Percentiles rank a stretch among this genome's conserved stretches.
These are phyloP conservation scores for Caenorhabditis afra DNA, from an alignment of 2,888 invertebrate genomes.

Conservation along the genomic window DNA sequence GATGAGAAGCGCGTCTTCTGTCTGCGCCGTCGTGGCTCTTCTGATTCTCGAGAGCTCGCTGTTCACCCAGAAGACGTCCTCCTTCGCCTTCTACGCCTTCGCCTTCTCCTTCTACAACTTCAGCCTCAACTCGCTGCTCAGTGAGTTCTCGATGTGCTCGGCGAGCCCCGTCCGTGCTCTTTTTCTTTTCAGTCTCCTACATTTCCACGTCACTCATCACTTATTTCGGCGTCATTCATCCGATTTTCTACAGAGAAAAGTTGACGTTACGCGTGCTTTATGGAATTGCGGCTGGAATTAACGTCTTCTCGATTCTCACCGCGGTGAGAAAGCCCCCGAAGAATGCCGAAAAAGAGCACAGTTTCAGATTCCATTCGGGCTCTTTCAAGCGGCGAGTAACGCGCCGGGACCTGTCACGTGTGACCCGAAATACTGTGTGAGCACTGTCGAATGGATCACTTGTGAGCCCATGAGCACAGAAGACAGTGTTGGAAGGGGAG, in stretches of 20 bases:
- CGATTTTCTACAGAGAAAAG: slow-evolving; percentile 9
- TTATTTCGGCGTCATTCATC: slow-evolving; percentile 36
- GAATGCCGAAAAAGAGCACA: neutral
- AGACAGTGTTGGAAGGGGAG: too few species aligned
- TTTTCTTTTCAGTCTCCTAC: slow-evolving; percentile 24
- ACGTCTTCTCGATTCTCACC: neutral
- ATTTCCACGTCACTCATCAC: slow-evolving; percentile 32
- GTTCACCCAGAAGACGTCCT: neutral
- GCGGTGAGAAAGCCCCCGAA: slow-evolving; percentile 9
- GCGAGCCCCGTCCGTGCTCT: neutral
- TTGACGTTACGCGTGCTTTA: slow-evolving; percentile 13
- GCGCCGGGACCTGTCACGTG: slow-evolving; percentile 22
- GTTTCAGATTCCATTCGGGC: slow-evolving; percentile 24
- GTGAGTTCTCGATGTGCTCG: slow-evolving; percentile 1
- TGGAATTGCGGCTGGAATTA: neutral
- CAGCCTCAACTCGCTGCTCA: slow-evolving; percentile 32
- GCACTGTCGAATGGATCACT: slow-evolving; percentile 30
- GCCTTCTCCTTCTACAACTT: slow-evolving; percentile 35
- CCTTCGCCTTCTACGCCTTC: slow-evolving; percentile 27
- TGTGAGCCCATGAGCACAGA: slow-evolving; percentile 6
- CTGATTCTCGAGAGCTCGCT: neutral
- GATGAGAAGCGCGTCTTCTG: slow-evolving; percentile 28
- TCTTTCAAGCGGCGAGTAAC: slow-evolving; percentile 33
- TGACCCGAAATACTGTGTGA: slow-evolving; percentile 11
- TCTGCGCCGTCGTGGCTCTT: slow-evolving; percentile 17